Conservation (phyloP, 2,113 vertebrate species). For the Cichladusa arquata region DNA sequence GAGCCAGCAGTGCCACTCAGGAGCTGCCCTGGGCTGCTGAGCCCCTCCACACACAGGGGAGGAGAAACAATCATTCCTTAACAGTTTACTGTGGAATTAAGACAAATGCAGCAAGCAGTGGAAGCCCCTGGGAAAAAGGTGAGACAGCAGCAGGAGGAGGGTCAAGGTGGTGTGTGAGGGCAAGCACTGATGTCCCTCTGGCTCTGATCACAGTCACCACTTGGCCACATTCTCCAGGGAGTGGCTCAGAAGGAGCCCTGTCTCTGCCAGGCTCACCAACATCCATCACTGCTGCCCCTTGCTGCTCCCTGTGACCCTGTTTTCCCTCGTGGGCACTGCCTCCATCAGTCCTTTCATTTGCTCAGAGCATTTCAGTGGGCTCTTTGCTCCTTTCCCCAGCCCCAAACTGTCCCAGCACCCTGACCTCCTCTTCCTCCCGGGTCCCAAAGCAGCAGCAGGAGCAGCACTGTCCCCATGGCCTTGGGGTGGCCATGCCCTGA, state of each 20-base stretch:
- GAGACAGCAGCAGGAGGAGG: background rate
- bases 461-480: accelerated
- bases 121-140: background rate
- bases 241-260: background rate
- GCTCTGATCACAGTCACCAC: accelerated
- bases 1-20: accelerated
- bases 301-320: accelerated
- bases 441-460: background rate
- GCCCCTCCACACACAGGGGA: background rate
- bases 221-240: background rate
- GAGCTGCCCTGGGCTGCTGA: background rate
- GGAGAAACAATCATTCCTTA: accelerated
- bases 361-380: background rate
- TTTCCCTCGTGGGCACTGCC: accelerated
- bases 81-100: background rate
- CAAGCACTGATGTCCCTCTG: background rate
- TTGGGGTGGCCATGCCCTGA: background rate
- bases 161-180: background rate
- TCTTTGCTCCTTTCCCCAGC: background rate
- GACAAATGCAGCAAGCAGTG: background rate
- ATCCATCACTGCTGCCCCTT: background rate
- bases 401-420: background rate
- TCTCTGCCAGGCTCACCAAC: background rate
- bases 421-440: accelerated
- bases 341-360: background rate